Percentiles rank a stretch among this genome's conserved stretches.
These are phyloP conservation scores for Nettapus auritus DNA, from an alignment of 2,113 vertebrate species.

Conservation along the genomic window DNA sequence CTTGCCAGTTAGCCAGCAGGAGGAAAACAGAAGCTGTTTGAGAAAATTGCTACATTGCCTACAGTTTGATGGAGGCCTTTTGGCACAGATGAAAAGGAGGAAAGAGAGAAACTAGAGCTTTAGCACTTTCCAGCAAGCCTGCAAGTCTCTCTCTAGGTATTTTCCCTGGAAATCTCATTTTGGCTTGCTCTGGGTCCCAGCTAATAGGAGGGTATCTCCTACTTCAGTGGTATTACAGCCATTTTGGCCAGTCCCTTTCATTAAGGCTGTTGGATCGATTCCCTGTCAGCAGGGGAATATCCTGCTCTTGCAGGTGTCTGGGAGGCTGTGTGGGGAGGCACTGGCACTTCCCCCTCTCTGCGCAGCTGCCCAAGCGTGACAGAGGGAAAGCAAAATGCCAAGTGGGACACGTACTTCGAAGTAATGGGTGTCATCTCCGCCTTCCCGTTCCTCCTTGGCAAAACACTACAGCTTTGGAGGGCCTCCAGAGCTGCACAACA, in stretches of 20 bases:
- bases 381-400: background rate
- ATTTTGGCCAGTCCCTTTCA: background rate
- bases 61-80: background rate
- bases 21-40: background rate
- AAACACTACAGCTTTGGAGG: background rate
- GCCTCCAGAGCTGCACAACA: background rate
- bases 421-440: background rate
- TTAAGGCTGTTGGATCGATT: slow-evolving; percentile 2
- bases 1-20: background rate
- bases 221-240: background rate
- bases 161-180: background rate
- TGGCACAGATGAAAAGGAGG: background rate
- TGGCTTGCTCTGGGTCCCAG: background rate
- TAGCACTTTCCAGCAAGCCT: background rate
- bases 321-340: background rate
- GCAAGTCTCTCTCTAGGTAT: background rate
- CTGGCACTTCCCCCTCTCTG: background rate
- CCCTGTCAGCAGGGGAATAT: background rate
- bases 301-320: background rate
- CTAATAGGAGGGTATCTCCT: background rate
- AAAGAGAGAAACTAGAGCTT: background rate
- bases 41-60: background rate
- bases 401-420: background rate
- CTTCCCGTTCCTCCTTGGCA: background rate
- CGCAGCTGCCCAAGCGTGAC: background rate